Evolutionary conservation across 2,113 vertebrate species (phyloP).

Genomic region (Eolophus roseicapilla): DNA sequence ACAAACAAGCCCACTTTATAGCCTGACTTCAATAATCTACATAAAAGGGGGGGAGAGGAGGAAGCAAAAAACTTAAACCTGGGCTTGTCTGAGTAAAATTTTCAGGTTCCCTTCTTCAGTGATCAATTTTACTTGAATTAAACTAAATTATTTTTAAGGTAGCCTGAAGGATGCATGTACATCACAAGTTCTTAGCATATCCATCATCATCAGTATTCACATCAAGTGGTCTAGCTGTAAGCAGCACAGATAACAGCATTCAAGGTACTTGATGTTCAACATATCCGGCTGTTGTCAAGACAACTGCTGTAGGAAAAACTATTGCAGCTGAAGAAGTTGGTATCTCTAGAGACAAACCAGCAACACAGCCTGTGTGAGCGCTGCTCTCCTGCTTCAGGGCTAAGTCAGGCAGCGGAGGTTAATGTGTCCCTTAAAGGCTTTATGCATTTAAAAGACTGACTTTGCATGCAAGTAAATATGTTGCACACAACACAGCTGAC

Average conservation of each 20-base stretch:
- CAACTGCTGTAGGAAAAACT: background rate
- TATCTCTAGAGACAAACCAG: background rate
- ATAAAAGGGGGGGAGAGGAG: background rate
- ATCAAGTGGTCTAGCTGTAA: background rate
- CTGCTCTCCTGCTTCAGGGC: background rate
- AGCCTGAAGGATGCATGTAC: background rate
- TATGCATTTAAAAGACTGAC: background rate
- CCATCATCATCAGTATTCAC: background rate
- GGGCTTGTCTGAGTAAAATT: background rate
- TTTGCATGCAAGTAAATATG: background rate
- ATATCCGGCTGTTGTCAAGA: background rate
- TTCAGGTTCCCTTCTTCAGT: background rate
- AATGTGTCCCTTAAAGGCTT: background rate
- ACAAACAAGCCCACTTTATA: background rate
- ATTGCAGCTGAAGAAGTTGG: background rate
- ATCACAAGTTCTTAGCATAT: background rate
- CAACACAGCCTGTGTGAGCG: background rate
- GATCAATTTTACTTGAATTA: background rate
- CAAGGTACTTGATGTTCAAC: background rate
- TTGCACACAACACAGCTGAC: background rate
- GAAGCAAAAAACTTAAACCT: background rate
- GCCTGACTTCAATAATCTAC: background rate
- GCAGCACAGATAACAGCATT: background rate
- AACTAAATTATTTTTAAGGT: background rate
- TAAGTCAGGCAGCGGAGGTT: background rate